A percentile compares a stretch with the other conserved stretches of the same genome.
These are phyloP conservation scores for Cheilosia vulpina DNA, from an alignment of 2,888 invertebrate genomes.

Conservation along the genomic window DNA sequence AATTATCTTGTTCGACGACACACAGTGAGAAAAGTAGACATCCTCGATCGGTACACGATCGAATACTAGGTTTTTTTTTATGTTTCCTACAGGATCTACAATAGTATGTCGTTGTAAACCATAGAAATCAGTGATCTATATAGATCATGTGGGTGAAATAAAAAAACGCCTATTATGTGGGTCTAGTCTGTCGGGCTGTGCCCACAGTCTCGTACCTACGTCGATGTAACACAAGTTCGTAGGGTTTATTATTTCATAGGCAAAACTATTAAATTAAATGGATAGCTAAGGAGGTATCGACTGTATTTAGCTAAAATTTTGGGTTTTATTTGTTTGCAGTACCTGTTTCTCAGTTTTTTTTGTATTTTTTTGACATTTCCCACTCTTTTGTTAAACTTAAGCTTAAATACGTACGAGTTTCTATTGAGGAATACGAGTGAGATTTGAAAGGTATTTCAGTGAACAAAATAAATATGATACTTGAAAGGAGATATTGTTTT, in stretches of 20 bases:
- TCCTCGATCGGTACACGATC: too few species aligned
- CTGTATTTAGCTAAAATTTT: conserved; percentile 7
- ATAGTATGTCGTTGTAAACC: too few species aligned
- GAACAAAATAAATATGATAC: conserved; percentile 64
- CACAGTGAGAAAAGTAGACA: not conserved
- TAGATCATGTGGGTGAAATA: too few species aligned
- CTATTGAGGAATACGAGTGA: conserved; percentile 61
- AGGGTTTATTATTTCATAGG: not conserved
- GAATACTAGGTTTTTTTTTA: too few species aligned
- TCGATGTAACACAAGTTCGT: too few species aligned
- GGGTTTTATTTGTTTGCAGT: conserved; percentile 1
- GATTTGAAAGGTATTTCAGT: conserved; percentile 59
- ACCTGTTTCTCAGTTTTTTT: not conserved
- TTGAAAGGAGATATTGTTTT: conserved; percentile 14
- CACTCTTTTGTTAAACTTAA: conserved; percentile 38
- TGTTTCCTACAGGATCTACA: too few species aligned
- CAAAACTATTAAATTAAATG: not conserved
- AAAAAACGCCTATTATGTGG: too few species aligned
- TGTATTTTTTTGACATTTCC: not conserved
- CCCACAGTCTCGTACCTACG: too few species aligned
- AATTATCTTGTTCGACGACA: not conserved
- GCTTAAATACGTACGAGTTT: conserved; percentile 44
- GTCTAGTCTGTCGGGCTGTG: too few species aligned
- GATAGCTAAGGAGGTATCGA: not conserved
- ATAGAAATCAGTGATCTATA: too few species aligned